Percentiles rank a stretch among this genome's conserved stretches.
Evolutionary conservation across 2,888 invertebrate genomes (phyloP).

Genomic region (Tuta absoluta): DNA sequence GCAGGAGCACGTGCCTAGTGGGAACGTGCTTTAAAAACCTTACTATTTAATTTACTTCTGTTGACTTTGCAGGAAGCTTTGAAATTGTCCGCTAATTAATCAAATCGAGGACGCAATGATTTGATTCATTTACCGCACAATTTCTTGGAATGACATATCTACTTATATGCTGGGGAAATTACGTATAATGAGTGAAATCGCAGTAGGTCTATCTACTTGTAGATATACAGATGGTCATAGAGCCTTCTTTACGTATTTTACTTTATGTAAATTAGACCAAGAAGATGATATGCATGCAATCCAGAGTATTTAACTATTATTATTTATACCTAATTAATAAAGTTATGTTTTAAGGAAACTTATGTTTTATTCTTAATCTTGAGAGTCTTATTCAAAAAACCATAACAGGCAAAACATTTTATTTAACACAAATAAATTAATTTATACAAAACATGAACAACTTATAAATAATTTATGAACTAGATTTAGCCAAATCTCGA

Average conservation of each 20-base stretch:
- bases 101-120: slow-evolving; percentile 63
- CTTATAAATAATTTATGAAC: background rate
- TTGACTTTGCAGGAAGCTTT: slow-evolving; percentile 11
- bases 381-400: slow-evolving; percentile 19
- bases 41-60: background rate
- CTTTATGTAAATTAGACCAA: slow-evolving; percentile 46
- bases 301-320: background rate
- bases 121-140: slow-evolving; percentile 50
- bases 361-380: background rate
- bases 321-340: background rate
- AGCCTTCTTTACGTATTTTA: slow-evolving; percentile 52
- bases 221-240: background rate
- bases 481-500: background rate
- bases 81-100: slow-evolving; percentile 56
- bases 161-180: slow-evolving; percentile 21
- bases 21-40: too few species aligned
- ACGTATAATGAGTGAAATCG: slow-evolving; percentile 58
- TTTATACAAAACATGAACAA: background rate
- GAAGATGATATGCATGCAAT: slow-evolving; percentile 41
- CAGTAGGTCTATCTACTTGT: slow-evolving; percentile 41
- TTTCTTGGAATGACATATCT: slow-evolving; percentile 31
- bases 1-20: too few species aligned
- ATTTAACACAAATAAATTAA: background rate
- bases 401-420: background rate
- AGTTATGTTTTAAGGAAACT: background rate